Base-by-base conservation (phyloP, 1,140 invertebrate species). In the Hyposmocoma kahamanoa region DNA sequence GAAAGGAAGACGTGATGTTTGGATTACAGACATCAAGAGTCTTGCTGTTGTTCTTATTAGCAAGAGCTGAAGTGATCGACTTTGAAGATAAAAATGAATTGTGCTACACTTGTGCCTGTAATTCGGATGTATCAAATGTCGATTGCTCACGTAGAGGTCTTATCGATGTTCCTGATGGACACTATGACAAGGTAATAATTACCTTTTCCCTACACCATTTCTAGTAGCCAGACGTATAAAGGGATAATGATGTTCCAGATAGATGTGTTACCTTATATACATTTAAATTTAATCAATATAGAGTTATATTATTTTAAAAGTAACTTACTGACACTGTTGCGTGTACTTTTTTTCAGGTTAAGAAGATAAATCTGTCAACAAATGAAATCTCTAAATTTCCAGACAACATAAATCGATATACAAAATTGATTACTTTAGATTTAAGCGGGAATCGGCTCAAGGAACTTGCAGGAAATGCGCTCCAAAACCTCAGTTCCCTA, bases 331-430 rank as follows among this genome's bases (percentile, higher is more conserved):
- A n/a, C n/a, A n/a, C n/a, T n/a, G n/a, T n/a, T n/a, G n/a, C n/a
- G n/a, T n/a, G n/a, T n/a, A n/a, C n/a, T n/a, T n/a, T 39, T 44
- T 87, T 85, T 59, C 77, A 88, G 87, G 79, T 84, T 10, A 67
- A 53, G n/a, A 67, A 66, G 17, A 59, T 84, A 13, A 81, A 92
- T 59, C 57, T 92, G 46, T 92, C 92, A 0, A 88, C 87, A 54
- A 93, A 94, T 50, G 87, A 89, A 41, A 89, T 93, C 42, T 72
- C 73, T 3, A 54, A 57, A 0, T 66, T 92, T 42, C 86, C 88
- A 10, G 55, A 62, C 28, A 87, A 51, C 56, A 82, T 63, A 44
- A 72, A 10, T 47, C 76, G 21, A 73, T 83, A 59, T 32, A 70
- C 67, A 22, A 83, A 86, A n/a, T 64, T 91, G 38, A 60, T 85